Evolutionary conservation across 2,113 vertebrate genomes (phyloP), one percentile per base, ranked within the genome.

Genomic region (Rhabdornis inornatus): DNA sequence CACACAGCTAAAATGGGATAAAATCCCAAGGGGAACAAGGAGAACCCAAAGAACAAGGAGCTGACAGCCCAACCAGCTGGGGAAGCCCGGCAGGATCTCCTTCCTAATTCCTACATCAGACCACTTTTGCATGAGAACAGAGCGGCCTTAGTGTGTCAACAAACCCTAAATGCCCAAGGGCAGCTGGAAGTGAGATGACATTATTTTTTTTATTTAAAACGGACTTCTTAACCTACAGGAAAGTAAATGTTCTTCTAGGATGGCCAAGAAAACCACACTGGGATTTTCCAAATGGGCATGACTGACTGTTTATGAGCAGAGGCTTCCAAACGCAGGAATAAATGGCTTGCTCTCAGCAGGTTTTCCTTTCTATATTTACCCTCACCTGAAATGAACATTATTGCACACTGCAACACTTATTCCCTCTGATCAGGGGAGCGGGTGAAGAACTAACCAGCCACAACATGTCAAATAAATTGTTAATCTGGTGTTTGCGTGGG

Each of bases 321-420:
- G 94, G 91, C 89, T 94, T 93, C 91, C 71, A 94, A 94, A 89
- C 0, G 22, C 93, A 95, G 94, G 81, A 96, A 91, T 96, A 96
- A 97, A 94, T 95, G 97, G 84, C 92, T 94, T 13, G 72, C 84
- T 95, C 94, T 96, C 93, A 96, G 95, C 95, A 95, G 94, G 95
- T 95, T 97, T 96, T 97, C 96, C 96, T 94, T 97, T 95, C 94
- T 97, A 96, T 97, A 96, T 97, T 96, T 97, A 97, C 95, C 83
- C 93, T 96, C 96, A 93, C 91, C 95, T 97, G 95, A 97, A 97
- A 96, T 94, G 96, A 95, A 88, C 94, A 88, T 94, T 95, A 92
- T 95, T 76, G 66, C 87, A 96, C 76, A 87, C 25, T 82, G 95
- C 90, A 69, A 77, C 85, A 33, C 76, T 76, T 90, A 95, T 96